These are phyloP conservation scores for Toxonevra muliebris DNA, from an alignment of 2,888 invertebrate species.

Conservation along the genomic window DNA sequence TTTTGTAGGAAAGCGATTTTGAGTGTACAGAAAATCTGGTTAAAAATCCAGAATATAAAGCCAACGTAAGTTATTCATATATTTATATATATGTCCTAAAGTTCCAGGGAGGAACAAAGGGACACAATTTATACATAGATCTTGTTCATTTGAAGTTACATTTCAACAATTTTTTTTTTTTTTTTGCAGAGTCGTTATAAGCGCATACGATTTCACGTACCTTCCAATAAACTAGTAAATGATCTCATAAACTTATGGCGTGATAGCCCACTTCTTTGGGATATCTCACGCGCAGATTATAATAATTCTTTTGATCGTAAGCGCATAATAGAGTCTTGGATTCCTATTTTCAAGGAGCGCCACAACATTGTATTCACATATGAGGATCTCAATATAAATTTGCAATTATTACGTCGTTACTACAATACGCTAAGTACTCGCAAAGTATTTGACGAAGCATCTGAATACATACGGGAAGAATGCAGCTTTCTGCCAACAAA, in stretches of 20 bases:
- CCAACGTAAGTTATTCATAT: no score
- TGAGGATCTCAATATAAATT: constrained; percentile 28
- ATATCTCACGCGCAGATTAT: constrained; percentile 22
- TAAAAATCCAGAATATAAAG: no score
- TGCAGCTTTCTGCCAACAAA: constrained; percentile 49
- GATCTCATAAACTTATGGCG: constrained; percentile 28
- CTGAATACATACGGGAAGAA: constrained; percentile 43
- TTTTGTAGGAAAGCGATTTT: no score
- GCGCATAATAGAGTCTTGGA: constrained; percentile 27
- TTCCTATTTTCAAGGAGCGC: constrained; percentile 20
- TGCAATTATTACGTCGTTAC: constrained; percentile 28
- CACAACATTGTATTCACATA: constrained; percentile 24
- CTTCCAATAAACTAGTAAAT: constrained; percentile 21
- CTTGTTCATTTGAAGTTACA: no score
- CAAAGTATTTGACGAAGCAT: constrained; percentile 19
- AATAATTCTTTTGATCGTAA: constrained; percentile 29
- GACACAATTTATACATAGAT: no score
- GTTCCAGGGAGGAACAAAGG: no score
- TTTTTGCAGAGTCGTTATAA: background rate
- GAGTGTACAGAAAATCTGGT: no score
- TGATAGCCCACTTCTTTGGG: constrained; percentile 28
- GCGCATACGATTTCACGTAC: constrained; percentile 19
- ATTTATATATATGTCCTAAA: no score
- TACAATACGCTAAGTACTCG: constrained; percentile 25
- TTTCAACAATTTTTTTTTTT: no score